These are phyloP conservation scores for Sebastes reedi DNA, from an alignment of 2,797 vertebrate species.

Conservation along the genomic window DNA sequence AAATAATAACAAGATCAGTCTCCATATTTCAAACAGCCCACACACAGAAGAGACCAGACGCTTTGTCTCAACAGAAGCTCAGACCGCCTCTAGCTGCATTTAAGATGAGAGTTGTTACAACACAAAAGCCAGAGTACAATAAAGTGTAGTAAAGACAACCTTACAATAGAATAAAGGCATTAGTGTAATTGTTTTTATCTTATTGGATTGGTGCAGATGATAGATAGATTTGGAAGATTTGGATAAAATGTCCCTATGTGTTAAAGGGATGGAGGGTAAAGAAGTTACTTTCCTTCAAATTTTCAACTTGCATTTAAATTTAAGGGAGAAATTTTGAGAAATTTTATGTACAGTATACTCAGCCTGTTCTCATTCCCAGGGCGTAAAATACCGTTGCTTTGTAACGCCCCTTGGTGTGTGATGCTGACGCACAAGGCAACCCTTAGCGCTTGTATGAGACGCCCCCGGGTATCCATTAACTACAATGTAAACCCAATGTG, in stretches of 20 bases:
- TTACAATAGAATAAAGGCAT: background rate
- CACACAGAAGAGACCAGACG: conserved; percentile 25
- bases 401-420: too few species aligned
- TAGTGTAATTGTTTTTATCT: background rate
- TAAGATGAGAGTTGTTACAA: conserved; percentile 1
- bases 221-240: background rate
- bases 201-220: background rate
- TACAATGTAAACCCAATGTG: too few species aligned
- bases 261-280: background rate
- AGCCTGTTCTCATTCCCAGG: too few species aligned
- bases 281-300: background rate
- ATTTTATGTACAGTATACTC: background rate
- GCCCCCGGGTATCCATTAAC: too few species aligned
- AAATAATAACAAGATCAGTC: conserved; percentile 35
- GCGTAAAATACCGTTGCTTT: too few species aligned
- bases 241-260: background rate
- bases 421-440: too few species aligned
- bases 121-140: background rate
- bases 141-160: background rate
- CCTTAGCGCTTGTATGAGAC: too few species aligned
- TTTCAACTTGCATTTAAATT: background rate
- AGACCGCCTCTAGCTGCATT: background rate
- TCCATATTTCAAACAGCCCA: conserved; percentile 55
- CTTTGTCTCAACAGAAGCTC: conserved; percentile 19
- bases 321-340: background rate